Evolutionary conservation across 2,888 invertebrate species (phyloP).

Genomic region (Polyommatus icarus): DNA sequence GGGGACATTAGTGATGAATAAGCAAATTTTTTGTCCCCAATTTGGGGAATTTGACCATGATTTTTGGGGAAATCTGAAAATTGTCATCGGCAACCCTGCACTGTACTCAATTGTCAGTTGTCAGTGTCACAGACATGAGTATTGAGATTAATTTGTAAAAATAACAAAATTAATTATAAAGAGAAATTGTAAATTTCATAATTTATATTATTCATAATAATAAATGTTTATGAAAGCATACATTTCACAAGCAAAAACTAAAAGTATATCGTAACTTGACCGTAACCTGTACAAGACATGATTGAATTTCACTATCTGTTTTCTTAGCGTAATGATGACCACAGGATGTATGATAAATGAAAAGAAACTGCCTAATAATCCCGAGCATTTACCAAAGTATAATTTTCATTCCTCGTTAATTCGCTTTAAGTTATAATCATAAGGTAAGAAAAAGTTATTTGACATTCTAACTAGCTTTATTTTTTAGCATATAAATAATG

Average conservation of each 20-base stretch:
- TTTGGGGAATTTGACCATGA: too few relatives aligned
- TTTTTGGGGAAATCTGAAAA: too few relatives aligned
- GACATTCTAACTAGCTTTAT: background rate
- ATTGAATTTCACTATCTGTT: conserved; percentile 1
- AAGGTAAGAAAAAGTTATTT: background rate
- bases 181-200: background rate
- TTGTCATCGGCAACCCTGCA: too few relatives aligned
- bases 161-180: too few relatives aligned
- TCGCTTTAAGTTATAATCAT: background rate
- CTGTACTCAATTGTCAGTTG: background rate
- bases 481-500: background rate
- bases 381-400: conserved; percentile 19
- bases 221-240: background rate
- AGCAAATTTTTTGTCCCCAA: too few relatives aligned
- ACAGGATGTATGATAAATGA: conserved; percentile 1
- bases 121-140: background rate
- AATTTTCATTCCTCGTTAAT: background rate
- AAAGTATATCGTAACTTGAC: background rate
- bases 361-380: conserved; percentile 9
- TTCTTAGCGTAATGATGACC: conserved; percentile 10
- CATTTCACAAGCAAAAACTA: background rate
- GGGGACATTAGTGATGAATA: too few relatives aligned
- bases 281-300: background rate
- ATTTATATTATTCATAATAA: background rate
- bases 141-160: background rate